Percentiles rank a stretch among this genome's conserved stretches.
Conservation (phyloP, 2,888 invertebrate species). For the Sphinx pinastri region DNA sequence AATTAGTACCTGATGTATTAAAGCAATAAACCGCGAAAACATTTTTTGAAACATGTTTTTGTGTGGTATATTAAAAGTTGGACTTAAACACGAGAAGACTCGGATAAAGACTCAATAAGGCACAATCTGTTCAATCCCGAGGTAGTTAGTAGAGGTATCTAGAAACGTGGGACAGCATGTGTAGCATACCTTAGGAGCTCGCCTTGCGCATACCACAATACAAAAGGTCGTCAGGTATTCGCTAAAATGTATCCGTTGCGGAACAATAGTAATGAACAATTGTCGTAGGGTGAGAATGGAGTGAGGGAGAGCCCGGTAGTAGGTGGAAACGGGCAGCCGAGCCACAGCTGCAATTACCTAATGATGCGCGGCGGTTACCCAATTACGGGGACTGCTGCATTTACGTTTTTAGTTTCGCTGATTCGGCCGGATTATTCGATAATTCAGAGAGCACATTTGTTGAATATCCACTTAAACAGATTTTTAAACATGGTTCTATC, state of each 20-base stretch:
- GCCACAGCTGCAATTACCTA: slow-evolving; percentile 78
- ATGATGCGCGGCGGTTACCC: slow-evolving; percentile 76
- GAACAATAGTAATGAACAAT: slow-evolving; percentile 24
- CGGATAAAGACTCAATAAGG: not conserved
- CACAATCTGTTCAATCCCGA: slow-evolving; percentile 4
- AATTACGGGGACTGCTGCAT: slow-evolving; percentile 72
- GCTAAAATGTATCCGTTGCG: slow-evolving; percentile 15
- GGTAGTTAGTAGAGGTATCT: slow-evolving; percentile 9
- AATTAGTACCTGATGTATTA: no score
- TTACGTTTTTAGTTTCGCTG: slow-evolving; percentile 72
- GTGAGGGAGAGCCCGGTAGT: slow-evolving; percentile 39
- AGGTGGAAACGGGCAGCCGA: slow-evolving; percentile 39
- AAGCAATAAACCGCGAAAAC: no score
- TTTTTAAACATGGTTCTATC: slow-evolving; percentile 7
- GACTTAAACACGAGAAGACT: not conserved
- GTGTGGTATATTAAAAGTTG: not conserved
- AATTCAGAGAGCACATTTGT: slow-evolving; percentile 53
- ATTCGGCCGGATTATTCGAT: slow-evolving; percentile 56
- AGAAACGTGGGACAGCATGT: slow-evolving; percentile 14
- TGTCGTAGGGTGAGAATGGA: slow-evolving; percentile 40
- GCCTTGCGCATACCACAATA: slow-evolving; percentile 3
- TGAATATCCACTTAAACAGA: slow-evolving; percentile 32
- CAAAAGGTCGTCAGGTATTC: slow-evolving; percentile 15
- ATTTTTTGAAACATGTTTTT: not conserved
- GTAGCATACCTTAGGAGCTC: not conserved